Conservation (phyloP, 2,888 invertebrate genomes). For the Helicoverpa assulta region DNA sequence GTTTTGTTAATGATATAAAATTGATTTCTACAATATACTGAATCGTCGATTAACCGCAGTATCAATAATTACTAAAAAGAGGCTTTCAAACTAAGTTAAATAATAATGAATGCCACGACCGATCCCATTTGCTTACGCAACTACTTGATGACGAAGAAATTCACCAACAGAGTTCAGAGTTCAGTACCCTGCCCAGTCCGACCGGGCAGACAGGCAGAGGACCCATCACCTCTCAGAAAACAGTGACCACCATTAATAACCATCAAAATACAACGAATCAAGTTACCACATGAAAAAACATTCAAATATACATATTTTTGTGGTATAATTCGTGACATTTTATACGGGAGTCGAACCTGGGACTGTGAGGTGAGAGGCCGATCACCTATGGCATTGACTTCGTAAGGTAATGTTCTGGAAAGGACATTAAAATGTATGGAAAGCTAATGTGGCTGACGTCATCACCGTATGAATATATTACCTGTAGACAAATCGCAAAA, state of each 20-base stretch:
- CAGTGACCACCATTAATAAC: conserved; percentile 46
- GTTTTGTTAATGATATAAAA: no score
- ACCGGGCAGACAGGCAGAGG: conserved; percentile 39
- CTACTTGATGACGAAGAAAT: conserved; percentile 4
- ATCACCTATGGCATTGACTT: conserved; percentile 71
- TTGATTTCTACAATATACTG: no score
- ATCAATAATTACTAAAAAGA: no score
- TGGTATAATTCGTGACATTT: conserved; percentile 64
- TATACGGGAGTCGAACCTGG: conserved; percentile 71
- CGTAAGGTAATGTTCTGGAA: conserved; percentile 43
- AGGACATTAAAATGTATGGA: conserved; percentile 32
- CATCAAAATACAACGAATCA: conserved; percentile 46
- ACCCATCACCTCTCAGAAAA: conserved; percentile 38
- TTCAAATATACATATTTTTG: conserved; percentile 56
- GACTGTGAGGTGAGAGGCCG: conserved; percentile 65
- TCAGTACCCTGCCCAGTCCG: conserved; percentile 35
- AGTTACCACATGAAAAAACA: conserved; percentile 52
- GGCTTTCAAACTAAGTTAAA: not conserved
- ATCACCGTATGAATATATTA: conserved; percentile 2
- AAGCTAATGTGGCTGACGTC: conserved; percentile 45
- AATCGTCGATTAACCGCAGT: no score
- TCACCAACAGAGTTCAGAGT: conserved; percentile 30
- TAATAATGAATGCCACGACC: not conserved
- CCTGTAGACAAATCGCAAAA: not conserved
- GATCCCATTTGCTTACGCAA: not conserved